Evolutionary conservation across 1,140 invertebrate species (phyloP).

Genomic region (Grapholita molesta): DNA sequence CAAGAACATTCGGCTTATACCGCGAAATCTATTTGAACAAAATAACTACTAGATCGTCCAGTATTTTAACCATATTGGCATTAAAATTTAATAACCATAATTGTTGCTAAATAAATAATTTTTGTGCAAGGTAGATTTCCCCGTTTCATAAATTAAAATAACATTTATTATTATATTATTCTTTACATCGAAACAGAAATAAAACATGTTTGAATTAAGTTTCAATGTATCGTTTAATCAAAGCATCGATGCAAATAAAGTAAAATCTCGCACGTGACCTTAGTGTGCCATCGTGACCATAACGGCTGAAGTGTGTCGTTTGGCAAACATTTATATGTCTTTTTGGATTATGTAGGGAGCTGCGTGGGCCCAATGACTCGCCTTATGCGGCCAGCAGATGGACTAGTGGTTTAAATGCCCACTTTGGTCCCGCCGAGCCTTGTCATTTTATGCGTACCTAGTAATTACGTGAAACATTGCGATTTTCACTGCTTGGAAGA

Average conservation of each 20-base stretch:
- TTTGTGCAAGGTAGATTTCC: too few relatives aligned
- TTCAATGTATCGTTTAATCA: constrained; percentile 8
- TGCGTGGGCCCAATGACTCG: constrained; percentile 54
- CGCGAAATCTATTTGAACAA: not conserved
- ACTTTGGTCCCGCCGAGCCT: constrained; percentile 29
- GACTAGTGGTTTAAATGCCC: constrained; percentile 42
- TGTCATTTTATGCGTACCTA: not conserved
- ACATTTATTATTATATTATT: not conserved
- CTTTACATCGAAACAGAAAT: not conserved
- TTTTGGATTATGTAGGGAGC: constrained; percentile 30
- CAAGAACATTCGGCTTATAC: not conserved
- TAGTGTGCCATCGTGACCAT: not conserved
- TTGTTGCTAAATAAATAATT: too few relatives aligned
- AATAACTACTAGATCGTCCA: not conserved
- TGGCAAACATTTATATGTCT: not conserved
- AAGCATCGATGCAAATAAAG: constrained; percentile 15
- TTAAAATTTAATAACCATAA: not conserved
- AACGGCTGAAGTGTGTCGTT: not conserved
- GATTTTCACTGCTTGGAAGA: not conserved
- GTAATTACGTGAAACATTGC: constrained; percentile 12
- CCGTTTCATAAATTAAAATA: too few relatives aligned
- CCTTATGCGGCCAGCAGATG: constrained; percentile 50
- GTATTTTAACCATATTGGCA: not conserved
- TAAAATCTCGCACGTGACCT: constrained; percentile 16
- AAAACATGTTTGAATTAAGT: not conserved